Evolutionary conservation across 2,797 vertebrate genomes (phyloP), one percentile per base, ranked within the genome.

Genomic region (Malurus splendens): DNA sequence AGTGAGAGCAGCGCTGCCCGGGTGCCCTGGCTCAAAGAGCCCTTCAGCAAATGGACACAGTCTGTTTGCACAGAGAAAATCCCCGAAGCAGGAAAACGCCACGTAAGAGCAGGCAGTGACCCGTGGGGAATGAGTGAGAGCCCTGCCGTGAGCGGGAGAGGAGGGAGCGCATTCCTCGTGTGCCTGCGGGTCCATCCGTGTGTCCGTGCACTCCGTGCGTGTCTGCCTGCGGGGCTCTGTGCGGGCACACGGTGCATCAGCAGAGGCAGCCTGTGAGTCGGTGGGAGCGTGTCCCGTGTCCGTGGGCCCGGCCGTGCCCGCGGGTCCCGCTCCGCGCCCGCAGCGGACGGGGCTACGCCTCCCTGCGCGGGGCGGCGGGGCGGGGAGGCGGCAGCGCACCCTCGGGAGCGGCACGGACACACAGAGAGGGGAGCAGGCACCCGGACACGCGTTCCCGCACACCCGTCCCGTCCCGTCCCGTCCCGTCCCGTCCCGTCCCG

Each of bases 331-430:
- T 88, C 81, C 70, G 42, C 59, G 36, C 25, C 72, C 77, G 36
- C 57, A 33, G 54, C 60, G 36, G 22, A n/a, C 47, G 16, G 39
- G 47, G 68, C 54, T 41, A 52, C 91, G 76, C 89, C 91, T 90
- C 84, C 60, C 56, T n/a, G 66, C 52, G 61, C 71, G 59, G 77
- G 90, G 86, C 73, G 86, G 82, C 62, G 60, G 60, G 86, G 89
- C 70, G 89, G 90, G 81, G 90, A 88, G 72, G 82, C 28, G 78
- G 67, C 67, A 39, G 79, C 44, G 79, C 71, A 27, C 66, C 82
- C 62, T 17, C 1, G 59, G 68, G 4, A 79, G 55, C 77, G 64
- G 77, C 67, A 66, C 86, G 2, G 55, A 44, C 72, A 14, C 18
- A 20, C 80, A 28, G 71, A 11, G 64, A 27, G 8, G 33, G 33